A percentile compares a stretch with the other conserved stretches of the same genome.
Evolutionary conservation across 1,140 invertebrate genomes (phyloP).

Genomic region (Drosophila lini): DNA sequence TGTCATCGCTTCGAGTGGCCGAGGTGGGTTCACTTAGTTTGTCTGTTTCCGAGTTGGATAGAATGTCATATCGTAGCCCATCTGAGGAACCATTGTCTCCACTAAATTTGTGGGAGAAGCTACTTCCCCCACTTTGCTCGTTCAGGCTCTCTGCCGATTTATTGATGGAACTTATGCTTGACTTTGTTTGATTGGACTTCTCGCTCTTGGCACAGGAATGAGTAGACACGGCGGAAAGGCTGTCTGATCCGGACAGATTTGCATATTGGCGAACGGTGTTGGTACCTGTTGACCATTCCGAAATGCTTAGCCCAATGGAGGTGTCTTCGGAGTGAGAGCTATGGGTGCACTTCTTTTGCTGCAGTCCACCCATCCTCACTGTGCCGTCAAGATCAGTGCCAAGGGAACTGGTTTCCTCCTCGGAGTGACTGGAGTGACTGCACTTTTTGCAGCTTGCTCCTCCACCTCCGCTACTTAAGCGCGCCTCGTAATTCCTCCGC

Average conservation of each 20-base stretch:
- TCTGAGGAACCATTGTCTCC: slow-evolving; percentile 83
- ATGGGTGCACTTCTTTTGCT: slow-evolving; percentile 90
- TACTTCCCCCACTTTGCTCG: slow-evolving; percentile 77
- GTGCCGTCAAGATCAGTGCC: slow-evolving; percentile 91
- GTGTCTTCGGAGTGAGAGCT: slow-evolving; percentile 93
- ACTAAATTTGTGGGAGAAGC: slow-evolving; percentile 80
- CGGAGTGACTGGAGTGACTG: slow-evolving; percentile 88
- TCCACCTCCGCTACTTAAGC: slow-evolving; percentile 82
- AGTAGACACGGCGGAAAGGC: slow-evolving; percentile 87
- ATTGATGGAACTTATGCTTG: slow-evolving; percentile 84
- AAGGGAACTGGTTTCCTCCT: slow-evolving; percentile 88
- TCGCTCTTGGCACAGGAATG: slow-evolving; percentile 86
- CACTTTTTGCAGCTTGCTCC: slow-evolving; percentile 85
- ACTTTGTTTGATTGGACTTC: slow-evolving; percentile 87
- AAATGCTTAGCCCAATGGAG: slow-evolving; percentile 92
- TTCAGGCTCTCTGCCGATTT: slow-evolving; percentile 83
- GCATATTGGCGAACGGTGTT: slow-evolving; percentile 91
- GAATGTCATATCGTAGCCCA: slow-evolving; percentile 85
- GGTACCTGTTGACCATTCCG: slow-evolving; percentile 93
- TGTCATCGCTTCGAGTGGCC: slow-evolving; percentile 87
- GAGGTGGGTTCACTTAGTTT: slow-evolving; percentile 85
- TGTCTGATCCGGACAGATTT: slow-evolving; percentile 88
- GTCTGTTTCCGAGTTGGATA: slow-evolving; percentile 87
- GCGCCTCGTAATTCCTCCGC: slow-evolving; percentile 74
- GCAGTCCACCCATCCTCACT: slow-evolving; percentile 89